Conservation (phyloP, 2,888 invertebrate genomes). For the Holacanthella duospinosa region DNA sequence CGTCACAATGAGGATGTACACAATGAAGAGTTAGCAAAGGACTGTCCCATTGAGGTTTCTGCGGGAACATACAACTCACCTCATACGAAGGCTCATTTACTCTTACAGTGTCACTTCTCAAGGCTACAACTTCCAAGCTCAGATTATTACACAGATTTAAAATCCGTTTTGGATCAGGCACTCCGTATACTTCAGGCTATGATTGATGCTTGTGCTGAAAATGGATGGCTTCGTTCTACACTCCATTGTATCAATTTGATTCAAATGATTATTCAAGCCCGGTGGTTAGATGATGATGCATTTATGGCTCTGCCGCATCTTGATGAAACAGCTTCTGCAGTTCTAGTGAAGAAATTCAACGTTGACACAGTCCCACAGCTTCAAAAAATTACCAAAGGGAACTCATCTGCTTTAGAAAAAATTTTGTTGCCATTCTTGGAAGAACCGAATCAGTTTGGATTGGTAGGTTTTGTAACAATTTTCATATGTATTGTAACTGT, state of each 20-base stretch:
- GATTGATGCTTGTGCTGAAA: conserved; percentile 84
- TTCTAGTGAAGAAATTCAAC: conserved; percentile 19
- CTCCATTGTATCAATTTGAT: conserved; percentile 65
- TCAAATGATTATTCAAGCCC: conserved; percentile 84
- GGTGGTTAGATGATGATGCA: conserved; percentile 67
- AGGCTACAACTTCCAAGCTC: conserved; percentile 70
- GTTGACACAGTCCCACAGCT: conserved; percentile 29
- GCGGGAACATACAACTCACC: conserved; percentile 73
- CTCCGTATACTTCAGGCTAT: conserved; percentile 93
- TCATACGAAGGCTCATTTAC: conserved; percentile 82
- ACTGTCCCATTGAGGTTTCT: conserved; percentile 62
- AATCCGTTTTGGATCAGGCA: conserved; percentile 92
- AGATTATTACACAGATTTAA: conserved; percentile 92
- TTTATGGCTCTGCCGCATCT: conserved; percentile 64
- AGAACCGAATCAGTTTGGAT: conserved; percentile 21
- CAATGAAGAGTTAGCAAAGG: conserved; percentile 73
- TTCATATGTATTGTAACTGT: too few species aligned
- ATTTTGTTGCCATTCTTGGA: conserved; percentile 18
- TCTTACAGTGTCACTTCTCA: conserved; percentile 91
- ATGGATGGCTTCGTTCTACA: conserved; percentile 76
- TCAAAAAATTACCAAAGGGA: conserved; percentile 26
- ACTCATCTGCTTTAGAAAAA: conserved; percentile 20
- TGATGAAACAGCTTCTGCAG: conserved; percentile 51
- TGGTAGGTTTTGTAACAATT: conserved; percentile 13
- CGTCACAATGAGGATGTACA: conserved; percentile 92